Evolutionary conservation across 2,888 invertebrate genomes (phyloP).

Genomic region (Ethmia dodecea): DNA sequence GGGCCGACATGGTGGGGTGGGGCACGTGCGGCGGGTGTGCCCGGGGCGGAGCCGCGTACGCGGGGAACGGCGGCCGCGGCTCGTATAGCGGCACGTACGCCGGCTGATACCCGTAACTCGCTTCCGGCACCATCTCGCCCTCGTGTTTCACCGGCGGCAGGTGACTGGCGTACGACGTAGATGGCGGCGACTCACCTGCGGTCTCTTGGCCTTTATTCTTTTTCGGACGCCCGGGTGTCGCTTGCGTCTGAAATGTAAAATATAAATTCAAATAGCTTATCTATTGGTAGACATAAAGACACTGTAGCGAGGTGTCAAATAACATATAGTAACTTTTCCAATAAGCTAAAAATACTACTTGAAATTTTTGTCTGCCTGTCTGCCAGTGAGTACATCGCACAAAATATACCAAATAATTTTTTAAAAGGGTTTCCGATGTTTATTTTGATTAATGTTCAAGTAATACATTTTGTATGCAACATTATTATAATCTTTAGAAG

Average conservation of each 20-base stretch:
- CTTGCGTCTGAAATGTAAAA: constrained; percentile 51
- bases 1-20: constrained; percentile 20
- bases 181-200: constrained; percentile 52
- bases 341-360: too few species aligned
- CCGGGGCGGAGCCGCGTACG: constrained; percentile 31
- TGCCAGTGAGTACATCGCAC: too few species aligned
- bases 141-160: constrained; percentile 53
- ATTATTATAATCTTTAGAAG: too few species aligned
- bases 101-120: constrained; percentile 43
- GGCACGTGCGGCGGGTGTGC: constrained; percentile 20
- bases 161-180: constrained; percentile 50
- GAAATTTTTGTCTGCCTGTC: too few species aligned
- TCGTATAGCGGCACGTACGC: constrained; percentile 32
- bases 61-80: constrained; percentile 32
- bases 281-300: too few species aligned
- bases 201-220: constrained; percentile 58
- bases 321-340: too few species aligned
- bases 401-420: too few species aligned
- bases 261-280: too few species aligned
- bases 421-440: too few species aligned
- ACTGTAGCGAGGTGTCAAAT: too few species aligned
- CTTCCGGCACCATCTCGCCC: constrained; percentile 31
- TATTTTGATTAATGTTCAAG: too few species aligned
- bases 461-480: too few species aligned
- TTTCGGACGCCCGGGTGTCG: constrained; percentile 63